Conservation (phyloP, 2,113 vertebrate genomes). For the Cettia cetti region DNA sequence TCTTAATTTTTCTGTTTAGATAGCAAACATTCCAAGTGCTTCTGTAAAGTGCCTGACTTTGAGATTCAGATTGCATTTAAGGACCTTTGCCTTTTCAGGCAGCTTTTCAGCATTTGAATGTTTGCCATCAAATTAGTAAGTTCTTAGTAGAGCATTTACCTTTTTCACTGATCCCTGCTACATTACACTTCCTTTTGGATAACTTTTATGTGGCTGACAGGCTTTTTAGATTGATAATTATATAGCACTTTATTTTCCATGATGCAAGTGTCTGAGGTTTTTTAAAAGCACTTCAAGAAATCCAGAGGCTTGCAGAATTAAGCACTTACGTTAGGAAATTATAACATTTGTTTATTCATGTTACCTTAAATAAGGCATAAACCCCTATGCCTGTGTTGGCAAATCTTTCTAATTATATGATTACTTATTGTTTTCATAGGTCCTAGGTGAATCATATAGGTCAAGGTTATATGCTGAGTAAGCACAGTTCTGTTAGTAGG, state of each 20-base stretch:
- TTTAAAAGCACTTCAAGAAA: neutral
- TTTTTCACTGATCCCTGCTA: neutral
- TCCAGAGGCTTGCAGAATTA: neutral
- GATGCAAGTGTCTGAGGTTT: neutral
- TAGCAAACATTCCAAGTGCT: neutral
- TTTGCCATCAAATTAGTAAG: neutral
- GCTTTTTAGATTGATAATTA: neutral
- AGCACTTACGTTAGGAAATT: neutral
- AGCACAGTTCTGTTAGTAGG: neutral
- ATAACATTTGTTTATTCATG: neutral
- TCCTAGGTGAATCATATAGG: neutral
- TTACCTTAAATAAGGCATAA: neutral
- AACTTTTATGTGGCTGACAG: neutral
- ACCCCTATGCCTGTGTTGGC: neutral
- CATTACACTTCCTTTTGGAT: neutral
- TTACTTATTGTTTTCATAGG: neutral
- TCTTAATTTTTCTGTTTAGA: neutral
- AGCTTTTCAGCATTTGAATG: neutral
- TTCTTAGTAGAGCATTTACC: neutral
- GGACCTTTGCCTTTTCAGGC: neutral
- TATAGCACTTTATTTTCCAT: neutral
- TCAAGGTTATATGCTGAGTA: neutral
- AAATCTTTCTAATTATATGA: neutral
- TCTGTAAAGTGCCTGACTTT: neutral
- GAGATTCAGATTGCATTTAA: neutral